phyloP scores from a whole-genome alignment of 2,888 invertebrate species.

The Apotomis betuletana region DNA sequence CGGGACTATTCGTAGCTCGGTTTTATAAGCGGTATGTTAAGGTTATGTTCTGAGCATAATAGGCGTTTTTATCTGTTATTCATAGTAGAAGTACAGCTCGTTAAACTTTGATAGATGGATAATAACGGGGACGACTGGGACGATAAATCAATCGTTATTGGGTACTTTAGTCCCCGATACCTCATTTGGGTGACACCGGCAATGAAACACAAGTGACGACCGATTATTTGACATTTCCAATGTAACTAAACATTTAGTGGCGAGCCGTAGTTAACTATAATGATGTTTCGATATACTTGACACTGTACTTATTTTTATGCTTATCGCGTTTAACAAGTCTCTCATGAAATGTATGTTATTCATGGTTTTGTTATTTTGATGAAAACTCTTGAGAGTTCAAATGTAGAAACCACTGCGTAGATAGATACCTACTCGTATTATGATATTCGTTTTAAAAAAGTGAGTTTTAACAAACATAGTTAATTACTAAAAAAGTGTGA shows the following conservation, averaged over 20 bases:
- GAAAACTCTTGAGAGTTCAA: no score
- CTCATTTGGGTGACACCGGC: conserved; percentile 20
- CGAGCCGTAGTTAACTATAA: not conserved
- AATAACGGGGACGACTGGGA: conserved; percentile 65
- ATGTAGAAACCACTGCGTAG: no score
- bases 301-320: not conserved
- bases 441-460: no score
- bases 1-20: not conserved
- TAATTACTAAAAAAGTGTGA: no score
- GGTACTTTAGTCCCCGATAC: conserved; percentile 23
- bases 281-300: not conserved
- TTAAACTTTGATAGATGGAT: conserved; percentile 72
- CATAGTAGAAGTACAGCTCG: conserved; percentile 28
- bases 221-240: conserved; percentile 14
- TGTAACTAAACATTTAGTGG: conserved; percentile 1
- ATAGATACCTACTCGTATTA: no score
- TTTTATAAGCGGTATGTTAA: conserved; percentile 5
- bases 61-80: conserved; percentile 29
- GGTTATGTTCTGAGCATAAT: conserved; percentile 9
- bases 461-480: no score
- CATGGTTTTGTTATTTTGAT: no score
- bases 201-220: conserved; percentile 18
- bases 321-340: no score
- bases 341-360: no score
- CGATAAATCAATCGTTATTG: conserved; percentile 62